A percentile compares a stretch with the other conserved stretches of the same genome.
phyloP scores from a whole-genome alignment of 2,888 invertebrate genomes.

The Pandemis cinnamomeana region DNA sequence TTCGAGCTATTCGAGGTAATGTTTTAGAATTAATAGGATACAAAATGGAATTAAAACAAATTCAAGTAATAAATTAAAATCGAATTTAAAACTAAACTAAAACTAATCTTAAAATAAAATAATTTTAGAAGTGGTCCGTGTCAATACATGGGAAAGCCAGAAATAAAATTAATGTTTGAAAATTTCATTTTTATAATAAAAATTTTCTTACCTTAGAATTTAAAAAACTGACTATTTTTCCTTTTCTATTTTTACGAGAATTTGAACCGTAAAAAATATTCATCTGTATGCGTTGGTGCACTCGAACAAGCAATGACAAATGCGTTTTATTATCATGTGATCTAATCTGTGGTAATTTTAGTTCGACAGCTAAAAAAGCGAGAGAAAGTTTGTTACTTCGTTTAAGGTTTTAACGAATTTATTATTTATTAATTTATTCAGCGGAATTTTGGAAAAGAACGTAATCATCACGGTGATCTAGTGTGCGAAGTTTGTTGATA shows the following conservation, averaged over 20 bases:
- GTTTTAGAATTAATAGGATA: neutral
- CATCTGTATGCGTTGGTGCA: neutral
- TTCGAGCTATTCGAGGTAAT: neutral
- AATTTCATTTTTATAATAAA: no score
- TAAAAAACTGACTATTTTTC: no score
- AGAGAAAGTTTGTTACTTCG: constrained; percentile 41
- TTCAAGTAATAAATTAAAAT: no score
- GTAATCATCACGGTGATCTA: constrained; percentile 11
- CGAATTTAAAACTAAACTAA: no score
- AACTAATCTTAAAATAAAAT: no score
- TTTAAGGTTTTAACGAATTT: constrained; percentile 34
- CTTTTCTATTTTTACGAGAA: no score
- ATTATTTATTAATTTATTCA: constrained; percentile 28
- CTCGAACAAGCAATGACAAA: constrained; percentile 4
- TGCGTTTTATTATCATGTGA: constrained; percentile 39
- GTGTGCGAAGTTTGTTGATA: neutral
- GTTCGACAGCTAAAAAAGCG: constrained; percentile 37
- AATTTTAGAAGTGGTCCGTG: no score
- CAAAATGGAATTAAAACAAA: neutral
- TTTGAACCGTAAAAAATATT: no score
- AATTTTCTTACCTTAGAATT: no score
- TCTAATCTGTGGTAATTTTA: constrained; percentile 40
- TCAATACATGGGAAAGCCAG: no score
- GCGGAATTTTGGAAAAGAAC: constrained; percentile 8
- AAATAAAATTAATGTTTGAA: no score